Percentiles rank a stretch among this genome's conserved stretches.
Evolutionary conservation across 2,113 vertebrate genomes (phyloP).

Genomic region (Tetraodon nigroviridis): DNA sequence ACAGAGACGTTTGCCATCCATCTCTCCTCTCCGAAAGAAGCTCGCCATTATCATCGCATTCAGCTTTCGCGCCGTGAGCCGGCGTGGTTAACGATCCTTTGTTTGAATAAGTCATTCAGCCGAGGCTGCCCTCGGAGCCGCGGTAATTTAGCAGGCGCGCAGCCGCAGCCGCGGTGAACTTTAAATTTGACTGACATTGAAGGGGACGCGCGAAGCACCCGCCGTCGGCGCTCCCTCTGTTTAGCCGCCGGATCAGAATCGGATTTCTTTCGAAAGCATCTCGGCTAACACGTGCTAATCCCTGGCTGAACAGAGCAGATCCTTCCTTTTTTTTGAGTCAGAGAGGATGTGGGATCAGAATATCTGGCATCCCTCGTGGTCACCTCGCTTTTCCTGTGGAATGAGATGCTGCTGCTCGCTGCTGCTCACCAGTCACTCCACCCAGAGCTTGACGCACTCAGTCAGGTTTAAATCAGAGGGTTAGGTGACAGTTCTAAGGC

Average conservation of each 20-base stretch:
- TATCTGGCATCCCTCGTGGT: background rate
- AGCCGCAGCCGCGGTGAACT: slow-evolving; percentile 22
- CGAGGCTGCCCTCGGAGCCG: slow-evolving; percentile 5
- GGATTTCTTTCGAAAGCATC: slow-evolving; percentile 42
- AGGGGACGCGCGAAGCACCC: slow-evolving; percentile 1
- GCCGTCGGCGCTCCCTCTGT: slow-evolving; percentile 10
- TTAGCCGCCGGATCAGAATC: too few relatives aligned
- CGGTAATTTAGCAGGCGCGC: slow-evolving; percentile 29
- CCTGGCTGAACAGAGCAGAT: slow-evolving; percentile 43
- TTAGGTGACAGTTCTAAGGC: slow-evolving; percentile 39
- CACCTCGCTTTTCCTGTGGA: slow-evolving; percentile 8
- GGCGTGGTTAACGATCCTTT: slow-evolving; percentile 20
- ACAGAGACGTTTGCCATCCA: slow-evolving; percentile 30
- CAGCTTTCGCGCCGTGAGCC: slow-evolving; percentile 24
- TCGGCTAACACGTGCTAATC: slow-evolving; percentile 58
- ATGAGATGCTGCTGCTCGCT: slow-evolving; percentile 13
- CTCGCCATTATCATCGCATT: slow-evolving; percentile 27
- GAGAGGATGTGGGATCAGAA: slow-evolving; percentile 45
- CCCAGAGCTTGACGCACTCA: slow-evolving; percentile 11
- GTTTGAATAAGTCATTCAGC: slow-evolving; percentile 24
- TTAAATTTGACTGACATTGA: slow-evolving; percentile 29
- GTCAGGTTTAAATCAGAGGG: slow-evolving; percentile 22
- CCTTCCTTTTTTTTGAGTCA: slow-evolving; percentile 45
- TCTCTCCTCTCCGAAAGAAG: slow-evolving; percentile 42
- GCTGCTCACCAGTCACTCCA: slow-evolving; percentile 16